These are phyloP conservation scores for Gallinago undulata DNA, from an alignment of 2,113 vertebrate genomes.

Conservation along the genomic window DNA sequence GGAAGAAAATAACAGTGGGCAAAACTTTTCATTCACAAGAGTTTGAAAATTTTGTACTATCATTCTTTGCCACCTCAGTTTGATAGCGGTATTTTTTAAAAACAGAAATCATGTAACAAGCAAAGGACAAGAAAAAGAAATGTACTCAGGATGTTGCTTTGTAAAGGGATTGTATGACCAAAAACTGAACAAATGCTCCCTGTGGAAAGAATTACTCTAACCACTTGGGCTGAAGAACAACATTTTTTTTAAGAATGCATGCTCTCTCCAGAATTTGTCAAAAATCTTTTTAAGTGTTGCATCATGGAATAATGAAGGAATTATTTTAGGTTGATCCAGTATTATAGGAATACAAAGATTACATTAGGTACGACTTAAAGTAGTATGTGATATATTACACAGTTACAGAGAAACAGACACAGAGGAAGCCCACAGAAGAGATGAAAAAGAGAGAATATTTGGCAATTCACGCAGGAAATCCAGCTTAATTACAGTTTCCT, in stretches of 20 bases:
- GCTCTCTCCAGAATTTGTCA: background rate
- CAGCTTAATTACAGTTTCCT: background rate
- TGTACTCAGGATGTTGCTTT: background rate
- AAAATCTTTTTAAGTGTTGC: background rate
- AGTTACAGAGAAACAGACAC: background rate
- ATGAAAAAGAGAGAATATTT: background rate
- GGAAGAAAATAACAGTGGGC: background rate
- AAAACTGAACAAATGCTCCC: background rate
- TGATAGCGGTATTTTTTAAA: background rate
- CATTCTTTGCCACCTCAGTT: background rate
- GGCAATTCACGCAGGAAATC: background rate
- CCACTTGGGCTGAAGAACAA: background rate
- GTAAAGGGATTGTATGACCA: background rate
- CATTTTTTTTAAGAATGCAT: background rate
- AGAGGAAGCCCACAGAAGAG: background rate
- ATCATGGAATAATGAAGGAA: background rate
- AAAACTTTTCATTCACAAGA: background rate
- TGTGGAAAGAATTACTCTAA: background rate
- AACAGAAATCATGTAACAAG: rapidly evolving
- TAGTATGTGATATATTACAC: background rate
- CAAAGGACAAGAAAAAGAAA: background rate
- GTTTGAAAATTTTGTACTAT: background rate
- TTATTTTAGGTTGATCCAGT: background rate
- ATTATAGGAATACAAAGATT: background rate
- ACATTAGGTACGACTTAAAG: background rate